These are phyloP conservation scores for Pygmarrhopalites habei DNA, from an alignment of 1,140 invertebrate genomes.

Conservation along the genomic window DNA sequence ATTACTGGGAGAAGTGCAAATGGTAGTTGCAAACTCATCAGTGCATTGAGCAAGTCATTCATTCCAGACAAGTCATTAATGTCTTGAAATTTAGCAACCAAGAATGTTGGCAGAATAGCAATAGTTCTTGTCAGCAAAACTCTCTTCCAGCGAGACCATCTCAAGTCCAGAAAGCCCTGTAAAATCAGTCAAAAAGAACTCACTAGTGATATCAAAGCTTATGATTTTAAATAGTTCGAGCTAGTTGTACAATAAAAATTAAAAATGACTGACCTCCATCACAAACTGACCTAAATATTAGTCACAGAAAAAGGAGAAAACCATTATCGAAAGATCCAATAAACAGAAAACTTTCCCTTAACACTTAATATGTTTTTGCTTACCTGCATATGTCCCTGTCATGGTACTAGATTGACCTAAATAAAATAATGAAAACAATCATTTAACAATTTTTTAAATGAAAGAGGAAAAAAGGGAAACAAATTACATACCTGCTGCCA, in stretches of 20 bases:
- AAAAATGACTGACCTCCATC: no score
- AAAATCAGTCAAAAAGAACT: constrained; percentile 31
- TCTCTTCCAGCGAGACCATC: constrained; percentile 82
- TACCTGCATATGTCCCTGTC: constrained; percentile 72
- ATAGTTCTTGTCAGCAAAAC: constrained; percentile 77
- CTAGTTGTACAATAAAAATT: constrained; percentile 3
- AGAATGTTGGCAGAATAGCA: constrained; percentile 82
- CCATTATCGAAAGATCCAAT: no score
- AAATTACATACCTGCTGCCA: no score
- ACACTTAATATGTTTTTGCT: no score
- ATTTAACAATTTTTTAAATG: constrained; percentile 59
- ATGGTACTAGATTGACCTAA: constrained; percentile 85
- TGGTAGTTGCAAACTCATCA: constrained; percentile 78
- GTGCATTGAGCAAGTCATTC: constrained; percentile 85
- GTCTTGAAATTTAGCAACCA: constrained; percentile 64
- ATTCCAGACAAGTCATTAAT: constrained; percentile 69
- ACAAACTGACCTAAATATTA: constrained; percentile 70
- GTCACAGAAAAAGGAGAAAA: no score
- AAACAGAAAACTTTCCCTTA: no score
- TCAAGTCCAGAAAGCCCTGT: constrained; percentile 78
- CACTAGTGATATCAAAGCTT: neutral
- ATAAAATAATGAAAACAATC: constrained; percentile 43
- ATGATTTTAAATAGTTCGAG: neutral
- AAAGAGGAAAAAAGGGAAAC: no score
- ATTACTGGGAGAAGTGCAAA: constrained; percentile 79